phyloP scores from a whole-genome alignment of 2,113 vertebrate genomes.

The Nannospalax galili region DNA sequence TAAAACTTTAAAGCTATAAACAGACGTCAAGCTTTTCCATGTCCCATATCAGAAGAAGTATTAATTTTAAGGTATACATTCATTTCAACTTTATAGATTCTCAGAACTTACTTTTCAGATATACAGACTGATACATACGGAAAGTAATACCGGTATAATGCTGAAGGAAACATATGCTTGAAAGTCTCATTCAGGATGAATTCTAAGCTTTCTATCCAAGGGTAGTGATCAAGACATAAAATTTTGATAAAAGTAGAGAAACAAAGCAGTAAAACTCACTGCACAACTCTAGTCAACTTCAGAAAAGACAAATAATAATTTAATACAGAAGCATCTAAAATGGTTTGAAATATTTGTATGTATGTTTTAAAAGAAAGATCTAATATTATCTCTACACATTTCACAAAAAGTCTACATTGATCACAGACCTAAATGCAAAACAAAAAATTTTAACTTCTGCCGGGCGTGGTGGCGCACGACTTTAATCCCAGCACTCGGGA shows the following conservation, averaged over 20 bases:
- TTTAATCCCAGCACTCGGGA: too few species aligned
- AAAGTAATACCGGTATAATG: not conserved
- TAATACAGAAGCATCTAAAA: not conserved
- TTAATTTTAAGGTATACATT: not conserved
- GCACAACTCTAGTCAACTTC: not conserved
- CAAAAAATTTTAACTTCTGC: not conserved
- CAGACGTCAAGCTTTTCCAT: not conserved
- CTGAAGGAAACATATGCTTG: not conserved
- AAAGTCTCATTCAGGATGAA: not conserved
- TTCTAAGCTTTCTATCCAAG: not conserved
- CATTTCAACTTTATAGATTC: not conserved
- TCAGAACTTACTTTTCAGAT: not conserved
- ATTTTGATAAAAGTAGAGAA: not conserved
- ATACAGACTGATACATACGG: too few species aligned
- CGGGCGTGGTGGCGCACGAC: too few species aligned
- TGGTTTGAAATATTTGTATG: not conserved
- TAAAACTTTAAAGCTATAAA: not conserved
- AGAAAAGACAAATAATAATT: not conserved
- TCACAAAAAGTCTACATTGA: not conserved
- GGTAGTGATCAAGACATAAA: not conserved
- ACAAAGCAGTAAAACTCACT: not conserved
- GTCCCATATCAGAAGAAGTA: not conserved
- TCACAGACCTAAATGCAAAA: not conserved
- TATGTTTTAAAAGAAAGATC: not conserved
- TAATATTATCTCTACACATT: not conserved